Base-by-base conservation (phyloP, 2,797 vertebrate genomes). In the Masticophis lateralis region DNA sequence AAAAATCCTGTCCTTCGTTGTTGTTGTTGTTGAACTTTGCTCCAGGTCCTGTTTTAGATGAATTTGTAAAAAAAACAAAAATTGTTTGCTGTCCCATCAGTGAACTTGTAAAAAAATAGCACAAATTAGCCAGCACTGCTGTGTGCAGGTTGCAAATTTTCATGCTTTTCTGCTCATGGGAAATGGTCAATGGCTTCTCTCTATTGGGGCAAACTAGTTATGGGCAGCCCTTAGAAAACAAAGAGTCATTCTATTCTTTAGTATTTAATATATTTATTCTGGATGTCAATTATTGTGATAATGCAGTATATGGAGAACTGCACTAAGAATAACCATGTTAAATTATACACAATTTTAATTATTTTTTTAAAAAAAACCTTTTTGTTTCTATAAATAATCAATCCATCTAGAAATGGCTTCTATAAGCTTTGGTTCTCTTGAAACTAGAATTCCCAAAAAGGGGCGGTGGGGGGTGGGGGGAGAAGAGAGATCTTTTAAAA, bases 381-480 rank as follows among this genome's bases (percentile, higher is more conserved):
- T 74, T 74, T 37, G 32, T 32, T 37, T 32, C 74, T 20, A 79
- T 79, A 43, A 20, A 43, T 79, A 43, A 79, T 22, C 9, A 79
- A 25, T 4, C 37, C 3, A 79, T 43, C 37, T 61, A 37, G 57
- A 89, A 47, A 89, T 61, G 25, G 57, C 1, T 53, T 55, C 86
- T 55, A 1, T n/a, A 55, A 28, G 27, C 18, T 60, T 59, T 61
- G 56, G 32, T 88, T 37, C 32, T 88, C 20, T 87, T 55, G 28
- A n/a, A 55, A 20, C 3, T 55, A 56, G 27, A 87, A 87, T 87
- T 87, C 86, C 27, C 51, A 4, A n/a, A n/a, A n/a, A 28, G 22
- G 3, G 1, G 5, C 0, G 47, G 3, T 4, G 9, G n/a, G 27
- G 5, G 9, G 37, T n/a, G 37, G 37, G 37, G 37, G 2, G 37